Evolutionary conservation across 1,140 invertebrate species (phyloP), one percentile per base, ranked within the genome.

Genomic region (Dryas iulia): DNA sequence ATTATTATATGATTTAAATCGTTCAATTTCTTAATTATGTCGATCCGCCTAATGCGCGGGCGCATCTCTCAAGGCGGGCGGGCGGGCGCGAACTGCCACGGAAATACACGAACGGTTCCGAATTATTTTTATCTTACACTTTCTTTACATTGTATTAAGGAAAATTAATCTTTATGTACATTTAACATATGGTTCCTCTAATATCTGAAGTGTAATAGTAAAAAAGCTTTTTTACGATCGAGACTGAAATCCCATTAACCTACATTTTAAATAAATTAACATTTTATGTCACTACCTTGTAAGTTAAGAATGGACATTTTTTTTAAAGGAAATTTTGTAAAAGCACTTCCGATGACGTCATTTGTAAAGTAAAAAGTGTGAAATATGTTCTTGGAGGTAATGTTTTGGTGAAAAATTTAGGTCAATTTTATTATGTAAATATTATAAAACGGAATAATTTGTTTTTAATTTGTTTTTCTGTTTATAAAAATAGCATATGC

Each of bases 91-190:
- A 68, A 86, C 87, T 85, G 66, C 52, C 69, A 61, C 86, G 86
- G 73, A 78, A 66, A 79, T 72, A 54, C 25, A 72, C 86, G 88
- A 88, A 76, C 52, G 35, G 65, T 78, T 75, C 82, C 88, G 86
- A 88, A 76, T 76, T 90, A 90, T 90, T 90, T 90, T 85, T 90
- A 90, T 87, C 83, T 78, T 69, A 61, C 65, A 79, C 75, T 84
- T 84, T 76, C 77, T 74, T 66, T 67, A 64, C 33, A 30, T 57
- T 31, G 47, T 65, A 56, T 25, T 72, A 69, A 56, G 11, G 59
- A 18, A 87, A 75, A 77, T 60, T 71, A 39, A 60, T 53, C 69
- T 61, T 71, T 83, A 79, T 77, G 21, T 35, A 25, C 35, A 59
- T 47, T 21, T 0, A 4, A 23, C n/a, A 21, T 75, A 73, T 81